Percentiles rank a stretch among this genome's conserved stretches.
Evolutionary conservation across 2,797 vertebrate species (phyloP).

Genomic region (Clangula hyemalis): DNA sequence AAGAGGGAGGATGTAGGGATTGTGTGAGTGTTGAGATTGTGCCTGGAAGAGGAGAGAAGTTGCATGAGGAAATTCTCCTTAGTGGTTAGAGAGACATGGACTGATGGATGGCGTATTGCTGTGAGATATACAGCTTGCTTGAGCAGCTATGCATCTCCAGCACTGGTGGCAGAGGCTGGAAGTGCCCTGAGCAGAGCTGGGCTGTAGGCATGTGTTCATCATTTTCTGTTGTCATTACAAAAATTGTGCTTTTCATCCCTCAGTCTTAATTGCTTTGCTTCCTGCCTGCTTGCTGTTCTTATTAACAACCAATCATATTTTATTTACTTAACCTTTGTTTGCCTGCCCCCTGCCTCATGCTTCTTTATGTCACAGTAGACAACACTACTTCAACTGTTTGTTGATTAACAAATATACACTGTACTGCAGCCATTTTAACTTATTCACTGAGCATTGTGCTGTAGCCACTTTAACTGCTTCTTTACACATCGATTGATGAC

Average conservation of each 20-base stretch:
- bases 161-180: neutral
- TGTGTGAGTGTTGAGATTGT: neutral
- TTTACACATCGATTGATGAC: conserved; percentile 66
- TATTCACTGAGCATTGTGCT: neutral
- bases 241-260: neutral
- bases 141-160: neutral
- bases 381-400: conserved; percentile 20
- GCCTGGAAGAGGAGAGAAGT: neutral
- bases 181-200: neutral
- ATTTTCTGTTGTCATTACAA: neutral
- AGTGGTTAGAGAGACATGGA: neutral
- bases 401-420: conserved; percentile 10
- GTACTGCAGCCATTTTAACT: conserved; percentile 44
- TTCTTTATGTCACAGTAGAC: neutral
- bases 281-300: conserved; percentile 16
- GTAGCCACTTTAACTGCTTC: conserved; percentile 34
- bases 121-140: neutral
- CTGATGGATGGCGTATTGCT: neutral
- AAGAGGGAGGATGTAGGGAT: accelerated
- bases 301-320: conserved; percentile 54
- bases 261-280: conserved; percentile 10
- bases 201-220: neutral
- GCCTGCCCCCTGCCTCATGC: neutral
- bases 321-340: conserved; percentile 47
- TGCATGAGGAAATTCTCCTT: neutral